Evolutionary conservation across 2,888 invertebrate species (phyloP).

Genomic region (Chymomyza procnemis): DNA sequence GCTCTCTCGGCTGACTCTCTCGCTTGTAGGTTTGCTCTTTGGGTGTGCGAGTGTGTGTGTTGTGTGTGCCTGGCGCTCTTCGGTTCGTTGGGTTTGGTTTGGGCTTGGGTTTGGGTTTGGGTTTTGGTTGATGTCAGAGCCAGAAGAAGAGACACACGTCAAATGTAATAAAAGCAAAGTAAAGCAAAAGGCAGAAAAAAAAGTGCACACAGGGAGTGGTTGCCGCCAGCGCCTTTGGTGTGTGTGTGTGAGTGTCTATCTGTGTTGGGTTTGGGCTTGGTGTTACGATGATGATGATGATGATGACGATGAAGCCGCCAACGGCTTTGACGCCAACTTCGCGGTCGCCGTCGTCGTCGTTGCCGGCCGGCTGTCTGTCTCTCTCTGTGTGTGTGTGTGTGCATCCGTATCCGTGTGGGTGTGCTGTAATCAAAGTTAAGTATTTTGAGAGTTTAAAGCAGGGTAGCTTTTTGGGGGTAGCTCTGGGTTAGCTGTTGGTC

Average conservation of each 20-base stretch:
- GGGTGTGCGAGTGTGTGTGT: not conserved
- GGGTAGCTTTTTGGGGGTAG: not conserved
- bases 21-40: not conserved
- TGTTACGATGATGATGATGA: not conserved
- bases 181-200: not conserved
- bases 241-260: not conserved
- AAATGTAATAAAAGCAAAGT: conserved; percentile 1
- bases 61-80: too few relatives aligned
- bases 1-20: not conserved
- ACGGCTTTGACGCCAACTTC: not conserved
- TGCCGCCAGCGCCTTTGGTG: not conserved
- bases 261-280: not conserved
- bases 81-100: not conserved
- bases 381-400: not conserved
- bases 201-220: not conserved
- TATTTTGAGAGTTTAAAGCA: not conserved
- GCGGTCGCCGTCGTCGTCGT: not conserved
- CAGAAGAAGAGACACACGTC: not conserved
- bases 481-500: not conserved
- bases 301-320: not conserved
- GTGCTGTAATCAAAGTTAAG: not conserved
- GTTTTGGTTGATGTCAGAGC: not conserved
- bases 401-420: not conserved
- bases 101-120: not conserved
- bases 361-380: not conserved